Evolutionary conservation across 2,113 vertebrate genomes (phyloP), one percentile per base, ranked within the genome.

Genomic region (Upupa epops): DNA sequence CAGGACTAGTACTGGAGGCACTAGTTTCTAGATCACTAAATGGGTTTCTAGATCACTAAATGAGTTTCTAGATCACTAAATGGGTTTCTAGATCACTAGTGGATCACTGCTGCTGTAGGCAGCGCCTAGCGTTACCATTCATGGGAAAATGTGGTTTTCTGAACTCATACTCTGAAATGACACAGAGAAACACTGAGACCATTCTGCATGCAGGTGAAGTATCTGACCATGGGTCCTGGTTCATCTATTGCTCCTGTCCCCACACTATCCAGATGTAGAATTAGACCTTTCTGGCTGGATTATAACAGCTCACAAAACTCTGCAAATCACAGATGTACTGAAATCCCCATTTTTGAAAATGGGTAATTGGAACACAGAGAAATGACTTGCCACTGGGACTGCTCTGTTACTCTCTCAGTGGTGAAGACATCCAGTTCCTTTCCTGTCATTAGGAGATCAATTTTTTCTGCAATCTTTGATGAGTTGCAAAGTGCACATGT

Each of bases 381-480:
- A 77, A 31, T 24, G 34, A 17, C 20, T 42, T 72, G n/a, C 85
- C 46, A 25, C 11, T 46, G 48, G 42, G 16, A 8, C 17, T 76
- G 17, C 61, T 71, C 55, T 79, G 31, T 49, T 90, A 37, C 14
- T 22, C 29, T 91, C 56, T 61, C 55, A 52, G 18, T 16, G 60
- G 28, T 21, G 29, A 68, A 86, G 52, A 64, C 34, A 34, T 83
- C 64, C 48, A 56, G 56, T 83, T 83, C 72, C n/a, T 37, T 66
- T 70, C 59, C 37, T 68, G 52, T 77, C 60, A 71, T 78, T 32
- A 69, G 73, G 55, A 78, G 9, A 11, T 60, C 36, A 29, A 22
- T 88, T 83, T 83, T 86, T 64, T 78, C 65, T 88, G 40, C 19
- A 36, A 40, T 78, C 77, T 88, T 83, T 51, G 77, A 86, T 84